Evolutionary conservation across 2,797 vertebrate species (phyloP), one percentile per base, ranked within the genome.

Genomic region (Tamandua tetradactyla): DNA sequence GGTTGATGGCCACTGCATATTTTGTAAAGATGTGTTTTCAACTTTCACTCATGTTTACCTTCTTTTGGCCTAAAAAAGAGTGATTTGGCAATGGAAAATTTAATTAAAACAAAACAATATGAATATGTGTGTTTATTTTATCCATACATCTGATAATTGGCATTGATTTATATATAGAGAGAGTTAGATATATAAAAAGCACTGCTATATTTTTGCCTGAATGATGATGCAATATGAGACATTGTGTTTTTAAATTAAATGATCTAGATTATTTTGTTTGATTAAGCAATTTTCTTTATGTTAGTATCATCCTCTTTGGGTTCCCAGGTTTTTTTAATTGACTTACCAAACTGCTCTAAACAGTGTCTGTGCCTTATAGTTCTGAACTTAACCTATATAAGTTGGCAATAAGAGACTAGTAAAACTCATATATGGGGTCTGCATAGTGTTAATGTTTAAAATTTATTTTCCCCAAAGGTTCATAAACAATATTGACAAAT

Each of bases 401-500:
- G 87, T 66, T 94, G 89, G 74, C 80, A 91, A 1, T 13, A 1
- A 96, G 95, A 82, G 87, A 18, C 92, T 97, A 96, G 55, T 66
- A 55, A 90, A 97, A 89, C 40, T 92, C 87, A 49, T 18, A 88
- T 92, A 42, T 79, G 90, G 87, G 91, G 89, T 91, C 96, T 91
- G 57, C 61, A 3, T n/a, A 61, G 52, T 82, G 83, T 96, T 95
- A 81, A 82, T 7, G 0, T 49, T 42, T 59, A 75, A 92, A 32
- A 92, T 95, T 91, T 95, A 74, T 94, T 94, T 55, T 14, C 91
- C 96, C 84, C 49, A n/a, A 96, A 89, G 94, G 93, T 95, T 97
- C 84, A 72, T 97, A 94, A 96, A 91, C 27, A 95, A 55, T 94
- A 95, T 59, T 91, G 93, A 97, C 22, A 44, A 97, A 97, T 95